Conservation (phyloP, 2,113 vertebrate species). For the Heterocephalus glaber region DNA sequence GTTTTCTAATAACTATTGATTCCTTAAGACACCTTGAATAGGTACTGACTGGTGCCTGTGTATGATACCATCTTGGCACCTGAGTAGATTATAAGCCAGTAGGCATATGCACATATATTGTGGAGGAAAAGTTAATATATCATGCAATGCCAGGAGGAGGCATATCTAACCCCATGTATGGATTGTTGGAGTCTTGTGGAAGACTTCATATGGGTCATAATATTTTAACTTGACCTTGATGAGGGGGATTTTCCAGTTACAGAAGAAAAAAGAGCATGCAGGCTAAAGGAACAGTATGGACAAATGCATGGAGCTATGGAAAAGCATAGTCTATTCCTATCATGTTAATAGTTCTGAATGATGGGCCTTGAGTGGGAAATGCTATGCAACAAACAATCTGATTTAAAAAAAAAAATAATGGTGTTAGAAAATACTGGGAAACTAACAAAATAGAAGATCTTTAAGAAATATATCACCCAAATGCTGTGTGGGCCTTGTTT, state of each 20-base stretch:
- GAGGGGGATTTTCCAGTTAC: conserved; percentile 29
- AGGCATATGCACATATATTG: background rate
- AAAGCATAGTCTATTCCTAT: background rate
- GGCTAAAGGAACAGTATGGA: background rate
- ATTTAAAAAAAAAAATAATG: background rate
- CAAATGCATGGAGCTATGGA: background rate
- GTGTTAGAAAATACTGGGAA: background rate
- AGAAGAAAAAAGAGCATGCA: background rate
- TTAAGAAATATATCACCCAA: background rate
- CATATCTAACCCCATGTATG: background rate
- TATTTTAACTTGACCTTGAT: conserved; percentile 13
- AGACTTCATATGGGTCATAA: conserved; percentile 17
- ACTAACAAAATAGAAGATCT: background rate
- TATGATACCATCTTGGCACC: background rate
- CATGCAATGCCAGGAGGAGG: background rate
- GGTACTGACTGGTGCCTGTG: background rate
- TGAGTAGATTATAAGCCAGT: background rate
- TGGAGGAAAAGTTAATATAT: background rate
- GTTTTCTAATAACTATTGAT: conserved; percentile 12
- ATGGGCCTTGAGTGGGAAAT: background rate
- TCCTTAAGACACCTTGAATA: background rate
- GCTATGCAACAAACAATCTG: background rate
- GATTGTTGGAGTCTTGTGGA: background rate
- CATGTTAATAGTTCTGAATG: background rate
- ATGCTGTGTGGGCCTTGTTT: background rate